phyloP scores from a whole-genome alignment of 2,113 vertebrate species.

The Piprites chloris region DNA sequence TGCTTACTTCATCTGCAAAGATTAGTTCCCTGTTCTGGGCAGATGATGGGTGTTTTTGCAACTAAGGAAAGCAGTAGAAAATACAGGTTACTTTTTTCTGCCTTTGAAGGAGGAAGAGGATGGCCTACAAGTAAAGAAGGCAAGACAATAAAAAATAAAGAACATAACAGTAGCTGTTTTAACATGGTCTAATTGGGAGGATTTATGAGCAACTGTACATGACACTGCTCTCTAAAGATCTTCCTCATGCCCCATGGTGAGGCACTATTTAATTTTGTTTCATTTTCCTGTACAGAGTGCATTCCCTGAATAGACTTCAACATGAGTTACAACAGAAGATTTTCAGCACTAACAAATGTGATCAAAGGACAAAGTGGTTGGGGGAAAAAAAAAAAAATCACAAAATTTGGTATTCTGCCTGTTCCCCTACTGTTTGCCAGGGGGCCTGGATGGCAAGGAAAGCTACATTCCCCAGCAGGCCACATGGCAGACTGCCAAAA shows the following conservation, averaged over 20 bases:
- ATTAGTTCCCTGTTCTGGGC: not conserved
- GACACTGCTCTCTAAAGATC: not conserved
- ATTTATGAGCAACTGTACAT: slow-evolving; percentile 12
- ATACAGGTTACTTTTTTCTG: not conserved
- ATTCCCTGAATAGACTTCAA: not conserved
- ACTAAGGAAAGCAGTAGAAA: not conserved
- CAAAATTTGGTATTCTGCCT: not conserved
- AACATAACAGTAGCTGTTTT: not conserved
- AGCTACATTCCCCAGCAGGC: slow-evolving; percentile 7
- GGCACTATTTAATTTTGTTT: not conserved
- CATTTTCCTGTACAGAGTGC: slow-evolving; percentile 1
- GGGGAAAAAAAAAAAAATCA: not conserved
- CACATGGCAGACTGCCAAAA: not conserved
- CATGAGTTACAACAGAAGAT: not conserved
- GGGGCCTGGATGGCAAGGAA: not conserved
- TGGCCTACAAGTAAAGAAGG: not conserved
- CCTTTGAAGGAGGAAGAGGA: not conserved
- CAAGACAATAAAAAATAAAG: not conserved
- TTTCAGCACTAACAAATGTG: not conserved
- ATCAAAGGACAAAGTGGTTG: slow-evolving; percentile 12
- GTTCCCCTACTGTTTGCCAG: slow-evolving; percentile 19
- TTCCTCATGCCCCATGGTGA: not conserved
- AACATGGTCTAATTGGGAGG: not conserved
- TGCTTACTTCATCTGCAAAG: not conserved
- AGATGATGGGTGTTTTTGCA: not conserved